Evolutionary conservation across 2,888 invertebrate genomes (phyloP), one percentile per base, ranked within the genome.

Genomic region (Anagyrus pseudococci): DNA sequence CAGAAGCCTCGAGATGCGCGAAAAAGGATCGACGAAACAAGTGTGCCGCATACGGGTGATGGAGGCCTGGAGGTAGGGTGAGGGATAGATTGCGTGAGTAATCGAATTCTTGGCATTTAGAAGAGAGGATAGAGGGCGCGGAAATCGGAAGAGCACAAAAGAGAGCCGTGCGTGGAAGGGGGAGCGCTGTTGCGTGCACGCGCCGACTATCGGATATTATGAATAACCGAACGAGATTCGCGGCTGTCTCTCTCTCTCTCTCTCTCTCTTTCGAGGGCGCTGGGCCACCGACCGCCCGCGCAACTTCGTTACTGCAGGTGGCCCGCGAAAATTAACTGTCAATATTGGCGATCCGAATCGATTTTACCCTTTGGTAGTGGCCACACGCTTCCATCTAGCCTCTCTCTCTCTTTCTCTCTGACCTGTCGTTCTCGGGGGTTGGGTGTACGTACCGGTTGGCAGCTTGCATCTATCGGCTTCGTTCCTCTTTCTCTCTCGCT

Each of bases 281-380:
- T n/a, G n/a, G n/a, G n/a, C n/a, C n/a, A n/a, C n/a, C n/a, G n/a
- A n/a, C n/a, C n/a, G n/a, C n/a, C n/a, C n/a, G n/a, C n/a, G n/a
- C n/a, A n/a, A n/a, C n/a, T n/a, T n/a, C n/a, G n/a, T n/a, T n/a
- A n/a, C n/a, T n/a, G n/a, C n/a, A n/a, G n/a, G n/a, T 71, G 67
- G 65, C 46, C 2, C 67, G 59, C 67, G 64, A 70, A 72, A 72
- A 72, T 72, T 72, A 72, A 71, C 71, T 69, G 70, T 50, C 68
- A 67, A 72, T 71, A 72, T 72, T 72, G 69, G 68, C 68, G 68
- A 68, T 71, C 68, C 66, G 68, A 70, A 71, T 70, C 69, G 72
- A 71, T 70, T 67, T 61, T 64, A 53, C 19, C 6, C 40, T 23
- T 8, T n/a, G 13, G 33, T 13, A 19, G 37, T n/a, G 15, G 8